phyloP scores from a whole-genome alignment of 2,797 vertebrate genomes.

The Alcedo quadribrachys region DNA sequence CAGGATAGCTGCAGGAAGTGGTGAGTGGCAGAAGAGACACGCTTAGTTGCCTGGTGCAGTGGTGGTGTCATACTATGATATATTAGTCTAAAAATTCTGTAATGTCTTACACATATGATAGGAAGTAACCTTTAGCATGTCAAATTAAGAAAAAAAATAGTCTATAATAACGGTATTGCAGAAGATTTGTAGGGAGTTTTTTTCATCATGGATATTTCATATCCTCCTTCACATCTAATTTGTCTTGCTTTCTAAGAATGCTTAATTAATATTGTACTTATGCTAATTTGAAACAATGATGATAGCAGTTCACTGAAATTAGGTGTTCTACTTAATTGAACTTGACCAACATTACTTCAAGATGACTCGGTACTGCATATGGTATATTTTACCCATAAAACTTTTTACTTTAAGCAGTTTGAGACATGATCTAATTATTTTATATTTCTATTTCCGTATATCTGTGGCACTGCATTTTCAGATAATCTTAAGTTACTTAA shows the following conservation, averaged over 20 bases:
- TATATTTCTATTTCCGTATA: background rate
- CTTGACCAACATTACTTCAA: slow-evolving; percentile 46
- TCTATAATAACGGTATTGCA: background rate
- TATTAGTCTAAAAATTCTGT: background rate
- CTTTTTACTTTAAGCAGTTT: background rate
- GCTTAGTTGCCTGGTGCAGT: background rate
- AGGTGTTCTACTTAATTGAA: slow-evolving; percentile 59
- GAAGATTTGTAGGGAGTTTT: slow-evolving; percentile 37
- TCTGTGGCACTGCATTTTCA: background rate
- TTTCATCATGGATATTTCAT: slow-evolving; percentile 33
- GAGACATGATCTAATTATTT: background rate
- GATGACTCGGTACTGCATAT: background rate
- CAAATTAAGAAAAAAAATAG: slow-evolving; percentile 36
- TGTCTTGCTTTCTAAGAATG: slow-evolving; percentile 51
- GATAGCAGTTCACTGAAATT: slow-evolving; percentile 42
- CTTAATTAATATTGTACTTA: slow-evolving; percentile 64
- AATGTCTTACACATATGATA: background rate
- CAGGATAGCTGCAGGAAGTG: slow-evolving; percentile 7
- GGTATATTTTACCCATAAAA: background rate
- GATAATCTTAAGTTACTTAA: background rate
- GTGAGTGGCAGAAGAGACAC: background rate
- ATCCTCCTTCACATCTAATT: slow-evolving; percentile 41
- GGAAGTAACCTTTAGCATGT: background rate
- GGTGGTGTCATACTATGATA: background rate
- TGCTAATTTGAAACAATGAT: slow-evolving; percentile 46